Evolutionary conservation across 2,797 vertebrate genomes (phyloP).

Genomic region (Neoniphon sammara): DNA sequence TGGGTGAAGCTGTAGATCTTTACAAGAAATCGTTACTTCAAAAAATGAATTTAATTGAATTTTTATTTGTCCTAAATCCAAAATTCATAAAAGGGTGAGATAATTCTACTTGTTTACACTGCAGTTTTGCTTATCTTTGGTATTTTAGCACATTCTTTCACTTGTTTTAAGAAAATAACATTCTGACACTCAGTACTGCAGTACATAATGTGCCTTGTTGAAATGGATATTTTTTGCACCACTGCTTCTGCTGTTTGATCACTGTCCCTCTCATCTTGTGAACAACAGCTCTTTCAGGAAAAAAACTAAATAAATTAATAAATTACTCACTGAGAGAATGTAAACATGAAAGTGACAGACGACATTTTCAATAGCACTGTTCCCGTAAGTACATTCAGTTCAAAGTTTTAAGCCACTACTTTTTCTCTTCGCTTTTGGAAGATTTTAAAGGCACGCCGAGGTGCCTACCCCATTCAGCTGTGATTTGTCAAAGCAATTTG

Average conservation of each 20-base stretch:
- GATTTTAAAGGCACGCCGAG: slow-evolving; percentile 28
- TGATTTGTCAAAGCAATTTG: slow-evolving; percentile 46
- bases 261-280: slow-evolving; percentile 28
- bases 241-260: slow-evolving; percentile 19
- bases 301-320: background rate
- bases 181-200: background rate
- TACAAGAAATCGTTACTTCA: no score
- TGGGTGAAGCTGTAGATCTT: no score
- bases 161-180: background rate
- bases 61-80: no score
- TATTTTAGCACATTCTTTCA: no score
- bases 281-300: slow-evolving; percentile 21
- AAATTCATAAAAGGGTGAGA: no score
- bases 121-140: no score
- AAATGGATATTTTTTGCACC: background rate
- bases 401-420: no score
- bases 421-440: slow-evolving; percentile 13
- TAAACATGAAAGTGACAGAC: slow-evolving; percentile 21
- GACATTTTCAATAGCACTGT: slow-evolving; percentile 4
- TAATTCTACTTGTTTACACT: no score
- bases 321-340: slow-evolving; percentile 2
- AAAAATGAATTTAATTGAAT: no score
- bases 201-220: background rate
- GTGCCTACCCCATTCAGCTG: slow-evolving; percentile 1
- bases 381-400: slow-evolving; percentile 7